These are phyloP conservation scores for Poeciliopsis presidionis DNA, from an alignment of 2,797 vertebrate species.

Conservation along the genomic window DNA sequence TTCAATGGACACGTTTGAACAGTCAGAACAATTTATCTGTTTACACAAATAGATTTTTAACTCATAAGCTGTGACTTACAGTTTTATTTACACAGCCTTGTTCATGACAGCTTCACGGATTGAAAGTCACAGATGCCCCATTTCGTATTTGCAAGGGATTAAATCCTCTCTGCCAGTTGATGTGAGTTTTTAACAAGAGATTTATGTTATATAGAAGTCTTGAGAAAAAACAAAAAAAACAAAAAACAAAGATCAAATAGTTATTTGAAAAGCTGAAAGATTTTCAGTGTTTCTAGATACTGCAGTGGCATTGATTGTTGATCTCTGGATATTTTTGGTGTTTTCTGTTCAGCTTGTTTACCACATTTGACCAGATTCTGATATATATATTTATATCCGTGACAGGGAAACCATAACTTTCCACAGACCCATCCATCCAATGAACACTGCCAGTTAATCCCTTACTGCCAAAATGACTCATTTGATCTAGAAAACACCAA, in stretches of 20 bases:
- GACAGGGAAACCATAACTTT: no score
- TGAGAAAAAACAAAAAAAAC: not conserved
- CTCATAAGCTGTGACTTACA: not conserved
- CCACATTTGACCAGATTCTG: not conserved
- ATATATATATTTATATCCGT: no score
- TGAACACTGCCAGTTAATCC: not conserved
- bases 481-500: not conserved
- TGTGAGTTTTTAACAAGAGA: slow-evolving; percentile 1
- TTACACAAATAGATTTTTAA: slow-evolving; percentile 7
- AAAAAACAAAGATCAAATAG: not conserved
- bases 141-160: slow-evolving; percentile 15
- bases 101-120: not conserved
- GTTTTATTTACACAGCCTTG: not conserved
- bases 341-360: not conserved
- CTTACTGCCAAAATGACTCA: not conserved
- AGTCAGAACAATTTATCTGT: slow-evolving; percentile 3
- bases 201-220: not conserved
- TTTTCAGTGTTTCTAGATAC: not conserved
- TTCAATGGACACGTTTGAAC: not conserved
- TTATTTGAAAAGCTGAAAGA: not conserved
- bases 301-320: not conserved
- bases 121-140: slow-evolving; percentile 16
- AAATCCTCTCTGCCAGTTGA: not conserved
- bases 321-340: not conserved
- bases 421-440: no score